Percentiles rank a stretch among this genome's conserved stretches.
These are phyloP conservation scores for Crioceris asparagi DNA, from an alignment of 2,888 invertebrate genomes.

Conservation along the genomic window DNA sequence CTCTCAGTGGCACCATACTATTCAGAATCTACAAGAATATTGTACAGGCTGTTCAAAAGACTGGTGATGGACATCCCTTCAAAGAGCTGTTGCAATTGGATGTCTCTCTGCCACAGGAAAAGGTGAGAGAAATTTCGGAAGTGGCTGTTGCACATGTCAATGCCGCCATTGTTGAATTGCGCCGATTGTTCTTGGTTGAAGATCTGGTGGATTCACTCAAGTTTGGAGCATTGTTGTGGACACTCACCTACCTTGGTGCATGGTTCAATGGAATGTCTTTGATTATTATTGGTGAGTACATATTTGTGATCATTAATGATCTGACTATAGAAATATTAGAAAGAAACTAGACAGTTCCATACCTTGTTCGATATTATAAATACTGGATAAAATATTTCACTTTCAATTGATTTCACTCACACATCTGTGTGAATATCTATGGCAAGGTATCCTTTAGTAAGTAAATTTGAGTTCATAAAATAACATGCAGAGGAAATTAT, in stretches of 20 bases:
- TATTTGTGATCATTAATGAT: no score
- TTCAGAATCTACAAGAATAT: slow-evolving; percentile 96
- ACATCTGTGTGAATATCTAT: no score
- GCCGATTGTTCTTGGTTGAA: slow-evolving; percentile 91
- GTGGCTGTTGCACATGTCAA: slow-evolving; percentile 81
- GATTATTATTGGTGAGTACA: slow-evolving; percentile 75
- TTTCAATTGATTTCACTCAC: no score
- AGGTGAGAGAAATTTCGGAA: slow-evolving; percentile 65
- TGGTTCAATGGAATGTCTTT: slow-evolving; percentile 99
- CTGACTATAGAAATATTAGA: no score
- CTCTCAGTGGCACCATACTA: slow-evolving; percentile 76
- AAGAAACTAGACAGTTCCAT: no score
- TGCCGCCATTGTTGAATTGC: slow-evolving; percentile 68
- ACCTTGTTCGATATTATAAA: no score
- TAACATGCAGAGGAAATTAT: no score
- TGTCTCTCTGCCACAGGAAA: slow-evolving; percentile 79
- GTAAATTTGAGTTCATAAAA: no score
- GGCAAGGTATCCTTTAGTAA: no score
- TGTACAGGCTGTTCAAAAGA: slow-evolving; percentile 92
- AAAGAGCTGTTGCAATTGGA: slow-evolving; percentile 84
- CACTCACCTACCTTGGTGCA: slow-evolving; percentile 92
- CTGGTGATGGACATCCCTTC: slow-evolving; percentile 94
- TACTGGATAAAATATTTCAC: no score
- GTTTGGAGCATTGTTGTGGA: slow-evolving; percentile 92
- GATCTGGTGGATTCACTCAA: slow-evolving; percentile 93